Percentiles rank a stretch among this genome's conserved stretches.
Evolutionary conservation across 2,888 invertebrate genomes (phyloP).

Genomic region (Cabera pusaria): DNA sequence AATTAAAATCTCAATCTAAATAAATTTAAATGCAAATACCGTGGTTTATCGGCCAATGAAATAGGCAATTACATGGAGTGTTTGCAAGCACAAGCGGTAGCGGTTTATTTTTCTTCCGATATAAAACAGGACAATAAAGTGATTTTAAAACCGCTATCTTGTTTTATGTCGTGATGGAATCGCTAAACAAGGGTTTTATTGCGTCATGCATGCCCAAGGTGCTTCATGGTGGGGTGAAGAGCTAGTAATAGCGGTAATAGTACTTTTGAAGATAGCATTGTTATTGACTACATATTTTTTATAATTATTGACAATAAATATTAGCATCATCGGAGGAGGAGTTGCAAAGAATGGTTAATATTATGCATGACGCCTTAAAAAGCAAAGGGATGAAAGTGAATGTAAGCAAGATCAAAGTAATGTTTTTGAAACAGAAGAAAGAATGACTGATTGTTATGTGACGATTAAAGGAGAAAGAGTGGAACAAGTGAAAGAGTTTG

Average conservation of each 20-base stretch:
- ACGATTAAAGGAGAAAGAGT: too few species aligned
- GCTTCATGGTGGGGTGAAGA: slow-evolving; percentile 27
- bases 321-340: too few species aligned
- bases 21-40: slow-evolving; percentile 29
- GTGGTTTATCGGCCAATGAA: slow-evolving; percentile 28
- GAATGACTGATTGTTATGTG: too few species aligned
- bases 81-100: slow-evolving; percentile 23
- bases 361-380: too few species aligned
- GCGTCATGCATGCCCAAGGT: slow-evolving; percentile 46
- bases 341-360: too few species aligned
- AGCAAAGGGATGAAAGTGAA: too few species aligned
- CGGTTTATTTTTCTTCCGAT: slow-evolving; percentile 25
- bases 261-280: too few species aligned
- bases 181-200: slow-evolving; percentile 48
- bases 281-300: too few species aligned
- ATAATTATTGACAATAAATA: too few species aligned
- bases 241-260: slow-evolving; percentile 27
- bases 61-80: slow-evolving; percentile 31
- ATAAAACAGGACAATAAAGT: slow-evolving; percentile 37
- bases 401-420: too few species aligned
- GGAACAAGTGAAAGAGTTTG: too few species aligned
- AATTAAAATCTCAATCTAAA: slow-evolving; percentile 20
- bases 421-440: too few species aligned
- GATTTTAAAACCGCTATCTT: slow-evolving; percentile 39
- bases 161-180: slow-evolving; percentile 55